Base-by-base conservation (phyloP, 2,113 vertebrate species). In the Lagenorhynchus albirostris region DNA sequence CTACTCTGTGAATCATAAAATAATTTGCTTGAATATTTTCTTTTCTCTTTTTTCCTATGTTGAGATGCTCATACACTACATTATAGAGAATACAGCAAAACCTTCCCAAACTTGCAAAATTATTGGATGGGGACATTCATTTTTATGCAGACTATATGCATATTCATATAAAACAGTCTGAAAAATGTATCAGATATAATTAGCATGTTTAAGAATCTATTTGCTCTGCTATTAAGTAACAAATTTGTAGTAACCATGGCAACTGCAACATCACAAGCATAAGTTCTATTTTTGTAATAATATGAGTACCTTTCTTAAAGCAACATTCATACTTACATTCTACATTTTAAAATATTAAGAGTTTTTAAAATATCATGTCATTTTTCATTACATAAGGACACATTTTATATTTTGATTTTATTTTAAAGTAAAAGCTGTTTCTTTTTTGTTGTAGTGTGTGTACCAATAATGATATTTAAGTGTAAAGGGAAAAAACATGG, bases 141-240 rank as follows among this genome's bases (percentile, higher is more conserved):
- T 98, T 98, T 98, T 98, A 98, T 98, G 98, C 98, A 99, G 98
- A 98, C 98, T 98, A 98, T 98, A 99, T 98, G 98, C 98, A 99
- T 99, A 99, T 99, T 99, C 98, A 98, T 98, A 97, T 98, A 97
- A 98, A 98, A 99, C 98, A 98, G 98, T 99, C 98, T 98, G 98
- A 98, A 98, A 98, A 98, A 98, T 98, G 98, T 99, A 98, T 99
- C 98, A 98, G 99, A 98, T 99, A 99, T 99, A 99, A 99, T 99
- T 99, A 99, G 98, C 98, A 98, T 99, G 98, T 99, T 99, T 98
- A 98, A 99, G 99, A 99, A 99, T 99, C 98, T 99, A 99, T 99
- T 98, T 99, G 99, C 98, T 99, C 98, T 98, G 99, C 99, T 99
- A 99, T 99, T 99, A 99, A 99, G 99, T 99, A 99, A 99, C 98